These are phyloP conservation scores for Cydia fagiglandana DNA, from an alignment of 1,140 invertebrate species.

Conservation along the genomic window DNA sequence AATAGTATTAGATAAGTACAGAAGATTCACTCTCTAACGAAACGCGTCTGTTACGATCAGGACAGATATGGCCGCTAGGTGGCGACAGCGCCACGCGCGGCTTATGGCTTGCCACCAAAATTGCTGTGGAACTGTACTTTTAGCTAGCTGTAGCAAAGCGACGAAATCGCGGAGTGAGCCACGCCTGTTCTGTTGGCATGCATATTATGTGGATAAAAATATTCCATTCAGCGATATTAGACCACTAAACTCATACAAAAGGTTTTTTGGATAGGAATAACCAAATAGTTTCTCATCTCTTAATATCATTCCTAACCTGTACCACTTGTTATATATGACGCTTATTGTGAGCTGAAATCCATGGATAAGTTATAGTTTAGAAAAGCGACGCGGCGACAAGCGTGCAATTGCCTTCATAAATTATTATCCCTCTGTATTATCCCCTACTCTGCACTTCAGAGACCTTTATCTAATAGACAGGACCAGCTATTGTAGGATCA, in stretches of 20 bases:
- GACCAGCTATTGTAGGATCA: slow-evolving; percentile 59
- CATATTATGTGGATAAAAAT: too few relatives aligned
- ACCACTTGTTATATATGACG: slow-evolving; percentile 1
- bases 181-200: too few relatives aligned
- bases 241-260: not conserved
- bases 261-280: not conserved
- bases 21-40: too few relatives aligned
- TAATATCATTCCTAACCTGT: slow-evolving; percentile 21
- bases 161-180: too few relatives aligned
- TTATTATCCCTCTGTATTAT: slow-evolving; percentile 41
- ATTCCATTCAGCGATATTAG: too few relatives aligned
- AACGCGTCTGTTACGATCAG: too few relatives aligned
- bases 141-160: too few relatives aligned
- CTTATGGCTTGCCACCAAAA: too few relatives aligned
- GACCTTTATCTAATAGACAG: slow-evolving; percentile 59
- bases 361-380: slow-evolving; percentile 42
- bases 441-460: slow-evolving; percentile 43
- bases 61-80: too few relatives aligned
- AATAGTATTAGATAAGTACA: too few relatives aligned
- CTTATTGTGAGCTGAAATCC: slow-evolving; percentile 42
- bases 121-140: too few relatives aligned
- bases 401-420: slow-evolving; percentile 47
- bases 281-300: not conserved
- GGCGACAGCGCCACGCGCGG: too few relatives aligned
- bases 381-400: slow-evolving; percentile 38